A percentile compares a stretch with the other conserved stretches of the same genome.
Evolutionary conservation across 2,113 vertebrate genomes (phyloP).

Genomic region (Callaeas wilsoni): DNA sequence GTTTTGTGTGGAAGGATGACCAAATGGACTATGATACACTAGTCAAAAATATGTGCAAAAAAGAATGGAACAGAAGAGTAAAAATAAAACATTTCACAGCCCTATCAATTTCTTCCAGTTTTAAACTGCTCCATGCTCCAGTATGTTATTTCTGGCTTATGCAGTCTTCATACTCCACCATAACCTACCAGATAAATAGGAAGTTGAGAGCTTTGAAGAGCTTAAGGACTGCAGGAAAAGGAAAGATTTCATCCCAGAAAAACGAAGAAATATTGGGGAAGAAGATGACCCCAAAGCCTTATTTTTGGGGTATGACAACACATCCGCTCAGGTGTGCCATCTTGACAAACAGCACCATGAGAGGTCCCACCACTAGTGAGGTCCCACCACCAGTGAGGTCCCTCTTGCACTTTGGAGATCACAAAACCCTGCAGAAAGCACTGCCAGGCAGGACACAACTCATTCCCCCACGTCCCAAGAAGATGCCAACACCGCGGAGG

Average conservation of each 20-base stretch:
- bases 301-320: neutral
- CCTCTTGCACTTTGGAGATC: neutral
- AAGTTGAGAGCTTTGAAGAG: neutral
- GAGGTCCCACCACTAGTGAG: neutral
- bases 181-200: neutral
- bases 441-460: neutral
- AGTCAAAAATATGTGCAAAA: neutral
- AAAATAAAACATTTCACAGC: neutral
- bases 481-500: accelerated
- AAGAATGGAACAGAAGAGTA: neutral
- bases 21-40: neutral
- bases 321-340: neutral
- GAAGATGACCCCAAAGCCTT: neutral
- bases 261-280: neutral
- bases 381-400: neutral
- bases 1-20: neutral
- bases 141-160: constrained; percentile 15
- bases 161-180: neutral
- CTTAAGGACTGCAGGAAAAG: neutral
- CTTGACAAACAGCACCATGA: accelerated
- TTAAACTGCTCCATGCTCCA: neutral
- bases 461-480: neutral
- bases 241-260: neutral
- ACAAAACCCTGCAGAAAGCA: neutral
- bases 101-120: neutral